A percentile compares a stretch with the other conserved stretches of the same genome.
Conservation (phyloP, 2,797 vertebrate species). For the Pagetopsis macropterus region DNA sequence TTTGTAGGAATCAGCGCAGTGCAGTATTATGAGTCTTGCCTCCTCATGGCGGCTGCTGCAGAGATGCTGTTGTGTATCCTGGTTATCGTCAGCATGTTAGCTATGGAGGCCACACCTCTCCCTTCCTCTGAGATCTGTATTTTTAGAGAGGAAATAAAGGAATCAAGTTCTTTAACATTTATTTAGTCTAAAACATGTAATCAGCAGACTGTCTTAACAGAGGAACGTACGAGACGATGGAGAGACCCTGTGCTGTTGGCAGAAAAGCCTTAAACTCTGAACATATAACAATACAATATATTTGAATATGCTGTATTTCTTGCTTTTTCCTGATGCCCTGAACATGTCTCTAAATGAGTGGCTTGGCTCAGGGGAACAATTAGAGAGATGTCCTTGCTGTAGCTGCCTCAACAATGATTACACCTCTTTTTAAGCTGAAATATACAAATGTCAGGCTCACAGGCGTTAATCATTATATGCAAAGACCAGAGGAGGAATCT, state of each 20-base stretch:
- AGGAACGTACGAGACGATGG: too few species aligned
- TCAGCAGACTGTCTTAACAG: background rate
- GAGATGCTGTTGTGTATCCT: conserved; percentile 87
- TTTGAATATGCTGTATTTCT: too few species aligned
- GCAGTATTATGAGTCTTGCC: conserved; percentile 69
- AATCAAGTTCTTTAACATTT: background rate
- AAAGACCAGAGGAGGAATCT: background rate
- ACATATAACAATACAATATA: too few species aligned
- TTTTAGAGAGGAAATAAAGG: background rate
- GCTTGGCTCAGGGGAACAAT: too few species aligned
- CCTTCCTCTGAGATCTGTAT: conserved; percentile 88
- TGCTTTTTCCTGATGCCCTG: too few species aligned
- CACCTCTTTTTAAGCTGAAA: too few species aligned
- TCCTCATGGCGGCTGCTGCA: conserved; percentile 88
- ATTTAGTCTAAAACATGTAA: background rate
- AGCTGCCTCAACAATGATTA: too few species aligned
- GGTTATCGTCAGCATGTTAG: conserved; percentile 89
- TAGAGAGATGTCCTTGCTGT: too few species aligned
- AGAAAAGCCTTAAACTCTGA: too few species aligned
- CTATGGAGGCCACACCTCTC: conserved; percentile 87
- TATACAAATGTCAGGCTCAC: background rate
- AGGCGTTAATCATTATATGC: background rate
- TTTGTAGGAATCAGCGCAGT: background rate
- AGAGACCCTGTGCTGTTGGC: too few species aligned
- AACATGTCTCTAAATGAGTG: too few species aligned